Conservation (phyloP, 37 sponge, comb jelly and placozoan genomes). For the Crambe crambe region DNA sequence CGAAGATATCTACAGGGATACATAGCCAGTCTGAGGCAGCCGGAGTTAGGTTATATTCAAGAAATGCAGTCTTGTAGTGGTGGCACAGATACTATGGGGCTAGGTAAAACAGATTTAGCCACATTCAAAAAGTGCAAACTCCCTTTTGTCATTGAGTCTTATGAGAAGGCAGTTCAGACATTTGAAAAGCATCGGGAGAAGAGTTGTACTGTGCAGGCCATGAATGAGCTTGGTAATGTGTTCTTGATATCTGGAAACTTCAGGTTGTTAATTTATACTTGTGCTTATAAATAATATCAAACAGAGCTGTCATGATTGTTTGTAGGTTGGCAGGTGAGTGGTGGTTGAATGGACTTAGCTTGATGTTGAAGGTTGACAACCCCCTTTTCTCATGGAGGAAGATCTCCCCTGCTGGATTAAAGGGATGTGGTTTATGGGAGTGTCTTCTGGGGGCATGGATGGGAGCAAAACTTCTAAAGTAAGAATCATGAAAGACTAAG, state of each 20-base stretch:
- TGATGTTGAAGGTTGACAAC: slow-evolving; percentile 32
- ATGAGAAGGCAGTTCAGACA: slow-evolving; percentile 22
- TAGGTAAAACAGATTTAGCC: neutral
- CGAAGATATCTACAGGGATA: neutral
- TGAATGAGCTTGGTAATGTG: slow-evolving; percentile 72
- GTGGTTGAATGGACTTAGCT: slow-evolving; percentile 65
- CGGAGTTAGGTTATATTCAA: neutral
- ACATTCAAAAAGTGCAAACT: neutral
- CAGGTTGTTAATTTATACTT: slow-evolving; percentile 26
- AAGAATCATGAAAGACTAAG: neutral
- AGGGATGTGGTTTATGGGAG: slow-evolving; percentile 69
- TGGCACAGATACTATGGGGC: neutral
- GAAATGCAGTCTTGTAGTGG: neutral
- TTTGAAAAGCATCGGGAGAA: slow-evolving; percentile 34
- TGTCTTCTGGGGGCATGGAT: slow-evolving; percentile 56
- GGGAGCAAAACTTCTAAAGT: slow-evolving; percentile 64
- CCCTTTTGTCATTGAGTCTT: slow-evolving; percentile 6
- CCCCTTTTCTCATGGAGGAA: slow-evolving; percentile 21
- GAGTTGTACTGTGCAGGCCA: slow-evolving; percentile 42
- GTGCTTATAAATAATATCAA: neutral
- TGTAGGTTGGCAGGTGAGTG: slow-evolving; percentile 51
- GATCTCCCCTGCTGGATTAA: slow-evolving; percentile 8
- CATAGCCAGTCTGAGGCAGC: neutral
- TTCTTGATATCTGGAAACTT: slow-evolving; percentile 33
- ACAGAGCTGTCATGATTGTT: too few relatives aligned